phyloP scores from a whole-genome alignment of 2,797 vertebrate genomes.

The Tadarida brasiliensis region DNA sequence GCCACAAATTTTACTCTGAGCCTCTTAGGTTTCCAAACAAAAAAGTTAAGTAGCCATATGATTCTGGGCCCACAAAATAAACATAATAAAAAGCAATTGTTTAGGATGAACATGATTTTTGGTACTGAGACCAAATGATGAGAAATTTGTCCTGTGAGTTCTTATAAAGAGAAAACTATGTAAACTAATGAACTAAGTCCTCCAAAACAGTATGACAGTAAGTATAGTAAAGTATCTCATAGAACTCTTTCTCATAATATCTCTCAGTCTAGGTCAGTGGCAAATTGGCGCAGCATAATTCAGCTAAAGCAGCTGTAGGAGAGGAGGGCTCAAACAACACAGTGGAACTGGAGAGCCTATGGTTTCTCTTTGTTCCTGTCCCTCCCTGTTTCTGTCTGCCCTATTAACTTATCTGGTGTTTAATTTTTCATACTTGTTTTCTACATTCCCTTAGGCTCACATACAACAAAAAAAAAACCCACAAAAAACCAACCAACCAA shows the following conservation, averaged over 20 bases:
- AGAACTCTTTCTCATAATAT: not conserved
- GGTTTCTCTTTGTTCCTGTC: not conserved
- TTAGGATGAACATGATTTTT: not conserved
- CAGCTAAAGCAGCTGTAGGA: not conserved
- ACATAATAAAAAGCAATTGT: not conserved
- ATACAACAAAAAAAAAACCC: not conserved
- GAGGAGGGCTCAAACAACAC: not conserved
- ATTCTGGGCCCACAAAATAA: slow-evolving; percentile 44
- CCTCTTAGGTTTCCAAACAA: not conserved
- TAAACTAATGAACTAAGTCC: slow-evolving; percentile 1
- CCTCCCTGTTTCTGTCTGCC: not conserved
- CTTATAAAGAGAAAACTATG: not conserved
- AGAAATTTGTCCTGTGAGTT: not conserved
- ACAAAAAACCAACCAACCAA: not conserved
- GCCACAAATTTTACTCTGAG: not conserved
- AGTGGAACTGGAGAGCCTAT: not conserved
- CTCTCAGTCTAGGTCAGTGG: not conserved
- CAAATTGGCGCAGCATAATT: not conserved
- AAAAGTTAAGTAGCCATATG: not conserved
- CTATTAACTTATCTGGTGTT: not conserved
- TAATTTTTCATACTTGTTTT: not conserved
- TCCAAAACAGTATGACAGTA: not conserved
- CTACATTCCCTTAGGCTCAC: not conserved
- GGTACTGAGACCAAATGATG: slow-evolving; percentile 4
- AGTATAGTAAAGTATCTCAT: not conserved